Base-by-base conservation (phyloP, 1,140 invertebrate genomes). In the Ruditapes philippinarum region DNA sequence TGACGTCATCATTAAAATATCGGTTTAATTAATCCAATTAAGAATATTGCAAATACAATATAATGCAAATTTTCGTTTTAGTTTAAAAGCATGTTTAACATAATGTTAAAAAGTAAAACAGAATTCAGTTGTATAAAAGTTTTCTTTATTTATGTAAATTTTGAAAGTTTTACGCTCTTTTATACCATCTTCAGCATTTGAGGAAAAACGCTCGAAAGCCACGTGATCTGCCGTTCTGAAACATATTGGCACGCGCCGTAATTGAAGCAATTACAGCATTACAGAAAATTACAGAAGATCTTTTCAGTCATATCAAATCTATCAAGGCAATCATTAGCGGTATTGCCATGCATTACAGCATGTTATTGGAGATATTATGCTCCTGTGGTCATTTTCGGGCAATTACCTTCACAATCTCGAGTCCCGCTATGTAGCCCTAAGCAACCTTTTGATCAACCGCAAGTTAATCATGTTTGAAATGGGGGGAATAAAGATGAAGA, bases 351-450 rank as follows among this genome's bases (percentile, higher is more conserved):
- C 85, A 68, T 88, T 88, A 88, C 76, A 54, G 22, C 85, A 88
- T 88, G 49, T 88, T 88, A 80, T 62, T 28, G 74, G 51, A 25
- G 70, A 49, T 68, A 17, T 80, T 80, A 88, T 78, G 62, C 57
- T 60, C 54, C 36, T 51, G 36, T 78, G 85, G 85, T 80, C 76
- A 88, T 68, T 88, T 65, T 42, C 40, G 51, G 85, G 54, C 76
- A 49, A 79, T 88, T 88, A 88, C 38, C 5, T n/a, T 28, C 9
- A 36, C 76, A 80, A 79, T 88, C 74, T 78, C 22, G 25, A 28
- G 74, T 54, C 45, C 73, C 73, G 45, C 73, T 14, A 49, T 9
- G 1, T 70, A 12, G 36, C 65, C 28, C 31, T 5, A 3, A 40
- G 65, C 65, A 38, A 70, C 31, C 12, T 40, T 70, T 40, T 70